phyloP scores from a whole-genome alignment of 2,113 vertebrate genomes.

The Dryoscopus gambensis region DNA sequence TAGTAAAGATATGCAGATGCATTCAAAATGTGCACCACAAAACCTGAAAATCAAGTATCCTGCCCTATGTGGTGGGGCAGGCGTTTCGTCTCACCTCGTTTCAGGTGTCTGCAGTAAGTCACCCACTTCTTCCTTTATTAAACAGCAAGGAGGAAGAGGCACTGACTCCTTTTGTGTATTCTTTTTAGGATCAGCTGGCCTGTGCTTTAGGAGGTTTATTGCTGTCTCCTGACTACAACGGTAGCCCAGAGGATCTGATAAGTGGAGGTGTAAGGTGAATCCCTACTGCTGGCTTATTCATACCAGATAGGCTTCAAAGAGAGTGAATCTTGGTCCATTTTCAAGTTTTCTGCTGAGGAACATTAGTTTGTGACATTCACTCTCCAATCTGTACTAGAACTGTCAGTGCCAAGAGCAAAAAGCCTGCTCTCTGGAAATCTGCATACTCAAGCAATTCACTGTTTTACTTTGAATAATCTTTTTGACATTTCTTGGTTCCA shows the following conservation, averaged over 20 bases:
- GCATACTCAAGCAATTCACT: slow-evolving; percentile 11
- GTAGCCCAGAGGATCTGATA: background rate
- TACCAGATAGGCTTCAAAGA: background rate
- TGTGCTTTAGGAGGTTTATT: background rate
- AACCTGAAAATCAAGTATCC: background rate
- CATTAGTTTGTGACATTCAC: background rate
- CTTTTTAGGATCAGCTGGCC: background rate
- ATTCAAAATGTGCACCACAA: background rate
- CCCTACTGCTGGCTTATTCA: background rate
- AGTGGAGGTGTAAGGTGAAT: background rate
- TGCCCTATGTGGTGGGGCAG: background rate
- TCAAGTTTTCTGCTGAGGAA: background rate
- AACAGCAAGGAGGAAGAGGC: background rate
- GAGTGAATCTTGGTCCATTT: background rate
- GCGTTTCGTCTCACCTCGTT: background rate
- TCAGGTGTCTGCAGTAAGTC: background rate
- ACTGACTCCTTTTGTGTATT: background rate
- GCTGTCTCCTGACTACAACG: background rate
- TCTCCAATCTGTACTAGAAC: background rate
- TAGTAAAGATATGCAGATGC: background rate
- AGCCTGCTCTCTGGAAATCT: background rate
- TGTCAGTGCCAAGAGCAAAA: slow-evolving; percentile 45
- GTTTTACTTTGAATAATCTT: slow-evolving; percentile 39
- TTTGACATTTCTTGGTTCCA: slow-evolving; percentile 19
- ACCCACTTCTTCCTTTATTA: background rate